Evolutionary conservation across 2,888 invertebrate species (phyloP), one percentile per base, ranked within the genome.

Genomic region (Hydropsyche betteni): DNA sequence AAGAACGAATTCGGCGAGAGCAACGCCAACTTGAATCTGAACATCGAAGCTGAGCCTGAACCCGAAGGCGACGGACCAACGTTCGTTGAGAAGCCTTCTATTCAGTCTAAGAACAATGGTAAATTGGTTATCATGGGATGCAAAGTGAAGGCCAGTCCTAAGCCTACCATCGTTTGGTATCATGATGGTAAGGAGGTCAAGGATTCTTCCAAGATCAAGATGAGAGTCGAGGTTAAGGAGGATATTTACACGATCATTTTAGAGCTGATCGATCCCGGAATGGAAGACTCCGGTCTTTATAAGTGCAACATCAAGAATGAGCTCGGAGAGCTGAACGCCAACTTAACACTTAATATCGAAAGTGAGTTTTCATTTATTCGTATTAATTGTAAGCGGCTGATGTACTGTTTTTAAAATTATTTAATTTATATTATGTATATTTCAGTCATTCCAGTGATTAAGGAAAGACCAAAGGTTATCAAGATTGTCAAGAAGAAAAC

Each of bases 271-370:
- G 96, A 97, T 86, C 97, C 98, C 80, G 95, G 95, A 83, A 91
- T 96, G 80, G 95, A 95, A 83, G 99, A 99, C 88, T 98, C 98
- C 81, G 99, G 99, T 80, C 89, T 98, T 79, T 99, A 99, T 89
- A 98, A 98, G 86, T 98, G 99, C 86, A 97, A 97, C 83, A 96
- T 98, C 82, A 97, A 97, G 86, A 99, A 98, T 86, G 91, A 92
- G 82, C 91, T 95, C 83, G 99, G 99, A 81, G 98, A 99, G 90
- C 91, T 97, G 80, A 98, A 98, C 84, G 98, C 98, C 78, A 98
- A 98, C 87, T 90, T 98, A 80, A 97, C 98, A 81, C 91, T 99
- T 81, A 98, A 99, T 87, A 97, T 99, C 87, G 97, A 98, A 93
- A 97, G 97, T 97, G 88, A 90, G 92, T 88, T 68, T 44, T 8